Evolutionary conservation across 2,888 invertebrate genomes (phyloP).

Genomic region (Rutpela maculata): DNA sequence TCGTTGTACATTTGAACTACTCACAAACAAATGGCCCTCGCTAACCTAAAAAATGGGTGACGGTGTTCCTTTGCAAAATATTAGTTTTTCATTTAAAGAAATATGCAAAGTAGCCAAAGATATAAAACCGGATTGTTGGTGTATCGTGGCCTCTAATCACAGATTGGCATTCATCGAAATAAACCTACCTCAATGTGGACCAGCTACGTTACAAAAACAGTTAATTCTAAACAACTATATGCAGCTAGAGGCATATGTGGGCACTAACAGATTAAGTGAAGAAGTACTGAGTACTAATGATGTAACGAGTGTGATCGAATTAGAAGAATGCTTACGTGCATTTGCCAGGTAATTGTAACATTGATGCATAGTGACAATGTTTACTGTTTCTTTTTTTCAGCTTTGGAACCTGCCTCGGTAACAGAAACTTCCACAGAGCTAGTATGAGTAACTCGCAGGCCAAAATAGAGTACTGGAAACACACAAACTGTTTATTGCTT

Average conservation of each 20-base stretch:
- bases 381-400: constrained; percentile 11
- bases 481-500: constrained; percentile 39
- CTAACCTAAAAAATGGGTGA: constrained; percentile 39
- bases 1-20: not conserved
- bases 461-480: constrained; percentile 41
- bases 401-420: constrained; percentile 40
- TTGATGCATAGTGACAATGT: too few species aligned
- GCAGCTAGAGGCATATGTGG: constrained; percentile 40
- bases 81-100: constrained; percentile 41
- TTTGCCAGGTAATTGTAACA: constrained; percentile 30
- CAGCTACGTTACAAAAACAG: constrained; percentile 45
- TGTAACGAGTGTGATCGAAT: constrained; percentile 36
- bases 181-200: constrained; percentile 39
- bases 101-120: constrained; percentile 41
- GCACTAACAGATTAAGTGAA: constrained; percentile 36
- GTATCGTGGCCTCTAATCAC: constrained; percentile 40
- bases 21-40: not conserved
- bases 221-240: constrained; percentile 44
- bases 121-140: constrained; percentile 39
- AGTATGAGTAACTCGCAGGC: constrained; percentile 21
- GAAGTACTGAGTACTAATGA: constrained; percentile 32
- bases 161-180: constrained; percentile 44
- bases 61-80: constrained; percentile 29
- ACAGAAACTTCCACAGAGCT: constrained; percentile 44
- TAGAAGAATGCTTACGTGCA: constrained; percentile 28